Percentiles rank a stretch among this genome's conserved stretches.
Evolutionary conservation across 2,888 invertebrate genomes (phyloP).

Genomic region (Megamerina dolium): DNA sequence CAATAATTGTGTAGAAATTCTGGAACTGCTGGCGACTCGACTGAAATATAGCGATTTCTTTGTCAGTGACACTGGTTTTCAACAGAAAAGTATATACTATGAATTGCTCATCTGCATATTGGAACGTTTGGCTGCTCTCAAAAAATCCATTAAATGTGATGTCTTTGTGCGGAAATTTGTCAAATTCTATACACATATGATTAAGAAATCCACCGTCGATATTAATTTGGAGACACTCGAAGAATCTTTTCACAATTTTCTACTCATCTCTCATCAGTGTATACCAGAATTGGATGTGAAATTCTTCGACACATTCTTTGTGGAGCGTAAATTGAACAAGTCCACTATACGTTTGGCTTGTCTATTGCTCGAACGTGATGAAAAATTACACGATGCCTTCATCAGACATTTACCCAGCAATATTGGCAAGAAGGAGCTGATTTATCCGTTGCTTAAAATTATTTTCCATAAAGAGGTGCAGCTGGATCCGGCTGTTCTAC

Average conservation of each 20-base stretch:
- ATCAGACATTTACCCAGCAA: conserved; percentile 35
- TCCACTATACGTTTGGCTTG: conserved; percentile 56
- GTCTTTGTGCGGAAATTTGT: conserved; percentile 48
- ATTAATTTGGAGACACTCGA: conserved; percentile 55
- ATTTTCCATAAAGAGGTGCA: conserved; percentile 40
- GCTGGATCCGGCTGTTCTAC: conserved; percentile 50
- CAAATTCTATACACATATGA: conserved; percentile 50
- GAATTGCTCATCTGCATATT: conserved; percentile 52
- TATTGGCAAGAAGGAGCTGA: conserved; percentile 56
- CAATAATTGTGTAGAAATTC: conserved; percentile 35
- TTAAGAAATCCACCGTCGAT: conserved; percentile 45
- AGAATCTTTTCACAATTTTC: conserved; percentile 53
- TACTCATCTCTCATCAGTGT: conserved; percentile 58
- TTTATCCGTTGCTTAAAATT: conserved; percentile 58
- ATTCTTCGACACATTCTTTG: conserved; percentile 53
- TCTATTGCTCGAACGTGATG: conserved; percentile 53
- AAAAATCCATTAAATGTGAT: conserved; percentile 30
- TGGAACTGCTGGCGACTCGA: conserved; percentile 30
- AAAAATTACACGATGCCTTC: conserved; percentile 23
- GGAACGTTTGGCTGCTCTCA: conserved; percentile 49
- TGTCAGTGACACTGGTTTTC: conserved; percentile 2
- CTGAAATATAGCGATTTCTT: conserved; percentile 44
- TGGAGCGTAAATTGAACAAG: conserved; percentile 53
- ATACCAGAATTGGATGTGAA: conserved; percentile 52
- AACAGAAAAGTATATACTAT: conserved; percentile 50